Percentiles rank a stretch among this genome's conserved stretches.
phyloP scores from a whole-genome alignment of 2,113 vertebrate species.

The Monarcha castaneiventris region DNA sequence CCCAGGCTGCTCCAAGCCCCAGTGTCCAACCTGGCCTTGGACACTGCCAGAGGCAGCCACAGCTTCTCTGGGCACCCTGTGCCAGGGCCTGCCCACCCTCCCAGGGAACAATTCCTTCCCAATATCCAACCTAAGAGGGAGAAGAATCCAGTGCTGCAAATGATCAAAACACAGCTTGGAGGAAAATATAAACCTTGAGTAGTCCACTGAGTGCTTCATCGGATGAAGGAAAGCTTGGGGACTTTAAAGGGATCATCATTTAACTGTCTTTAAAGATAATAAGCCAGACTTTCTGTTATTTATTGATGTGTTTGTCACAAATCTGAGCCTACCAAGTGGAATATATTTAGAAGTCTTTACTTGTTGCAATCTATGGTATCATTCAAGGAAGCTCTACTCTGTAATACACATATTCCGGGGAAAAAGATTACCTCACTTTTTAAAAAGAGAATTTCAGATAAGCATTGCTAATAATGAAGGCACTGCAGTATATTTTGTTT shows the following conservation, averaged over 20 bases:
- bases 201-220: neutral
- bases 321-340: neutral
- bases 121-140: neutral
- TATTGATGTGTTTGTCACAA: neutral
- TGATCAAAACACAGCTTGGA: neutral
- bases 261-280: neutral
- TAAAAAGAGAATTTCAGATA: neutral
- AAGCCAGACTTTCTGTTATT: neutral
- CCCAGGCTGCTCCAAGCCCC: neutral
- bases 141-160: neutral
- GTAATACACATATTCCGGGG: neutral
- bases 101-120: fast-evolving
- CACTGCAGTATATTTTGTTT: neutral
- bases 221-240: neutral
- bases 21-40: neutral
- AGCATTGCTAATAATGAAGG: neutral
- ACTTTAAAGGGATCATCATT: neutral
- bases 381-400: neutral
- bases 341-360: neutral
- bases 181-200: neutral
- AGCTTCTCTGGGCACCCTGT: neutral
- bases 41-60: neutral
- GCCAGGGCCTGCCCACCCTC: neutral
- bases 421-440: neutral
- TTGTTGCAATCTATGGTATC: neutral